These are phyloP conservation scores for Molossus molossus DNA, from an alignment of 2,797 vertebrate genomes.

Conservation along the genomic window DNA sequence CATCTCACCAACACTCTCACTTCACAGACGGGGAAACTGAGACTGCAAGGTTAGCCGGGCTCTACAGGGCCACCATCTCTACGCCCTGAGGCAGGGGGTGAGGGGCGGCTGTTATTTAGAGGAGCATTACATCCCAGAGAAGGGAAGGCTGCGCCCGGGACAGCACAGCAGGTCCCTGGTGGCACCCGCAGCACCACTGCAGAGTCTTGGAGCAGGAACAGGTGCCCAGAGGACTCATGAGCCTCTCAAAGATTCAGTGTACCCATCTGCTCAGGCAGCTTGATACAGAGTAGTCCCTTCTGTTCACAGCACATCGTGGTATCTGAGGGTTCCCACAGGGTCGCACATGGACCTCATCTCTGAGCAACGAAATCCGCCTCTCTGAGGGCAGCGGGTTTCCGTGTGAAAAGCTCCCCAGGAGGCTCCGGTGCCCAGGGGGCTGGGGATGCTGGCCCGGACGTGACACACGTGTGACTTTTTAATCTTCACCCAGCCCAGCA, in stretches of 20 bases:
- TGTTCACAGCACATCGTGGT: rapidly evolving
- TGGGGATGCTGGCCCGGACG: not conserved
- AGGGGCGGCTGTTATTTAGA: not conserved
- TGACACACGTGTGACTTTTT: rapidly evolving
- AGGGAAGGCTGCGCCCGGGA: not conserved
- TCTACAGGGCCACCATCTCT: not conserved
- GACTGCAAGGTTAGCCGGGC: not conserved
- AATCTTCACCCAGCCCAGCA: not conserved
- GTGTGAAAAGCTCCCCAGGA: not conserved
- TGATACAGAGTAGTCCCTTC: not conserved
- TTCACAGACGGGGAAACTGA: not conserved
- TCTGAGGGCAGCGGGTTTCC: not conserved
- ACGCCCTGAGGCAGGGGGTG: not conserved
- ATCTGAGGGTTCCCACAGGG: not conserved
- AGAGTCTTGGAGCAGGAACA: not conserved
- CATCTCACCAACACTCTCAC: not conserved
- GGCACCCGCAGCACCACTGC: not conserved
- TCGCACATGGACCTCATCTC: not conserved
- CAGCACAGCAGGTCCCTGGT: not conserved
- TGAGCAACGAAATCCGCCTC: not conserved
- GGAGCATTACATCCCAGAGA: not conserved
- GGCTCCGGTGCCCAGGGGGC: not conserved
- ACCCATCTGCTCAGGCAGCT: not conserved
- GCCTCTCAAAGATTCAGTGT: not conserved
- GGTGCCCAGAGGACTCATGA: not conserved